These are phyloP conservation scores for Lamprologus tigripictilis DNA, from an alignment of 2,113 vertebrate species.

Conservation along the genomic window DNA sequence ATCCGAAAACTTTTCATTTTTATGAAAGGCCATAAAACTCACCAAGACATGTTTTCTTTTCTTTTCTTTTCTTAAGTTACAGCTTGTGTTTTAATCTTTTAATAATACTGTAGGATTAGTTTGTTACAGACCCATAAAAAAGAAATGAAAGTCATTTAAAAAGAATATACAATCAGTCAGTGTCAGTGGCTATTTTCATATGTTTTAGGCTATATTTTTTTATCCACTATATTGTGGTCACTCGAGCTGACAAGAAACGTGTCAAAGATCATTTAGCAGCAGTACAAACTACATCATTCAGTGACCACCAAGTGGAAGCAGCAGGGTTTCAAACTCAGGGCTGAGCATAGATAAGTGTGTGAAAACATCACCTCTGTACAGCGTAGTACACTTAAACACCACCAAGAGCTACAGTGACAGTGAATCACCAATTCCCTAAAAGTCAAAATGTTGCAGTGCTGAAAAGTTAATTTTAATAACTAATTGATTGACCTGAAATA, in stretches of 20 bases:
- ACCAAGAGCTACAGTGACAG: background rate
- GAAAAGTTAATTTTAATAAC: background rate
- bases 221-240: background rate
- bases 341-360: background rate
- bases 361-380: background rate
- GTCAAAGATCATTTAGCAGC: fast-evolving
- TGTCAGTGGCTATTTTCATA: fast-evolving
- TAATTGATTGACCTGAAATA: fast-evolving
- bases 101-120: fast-evolving
- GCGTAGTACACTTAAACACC: background rate
- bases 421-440: background rate
- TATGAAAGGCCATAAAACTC: background rate
- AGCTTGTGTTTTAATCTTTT: background rate
- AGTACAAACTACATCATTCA: background rate
- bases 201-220: background rate
- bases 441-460: background rate
- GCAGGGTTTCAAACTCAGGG: background rate
- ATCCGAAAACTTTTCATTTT: background rate
- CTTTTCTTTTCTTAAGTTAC: background rate
- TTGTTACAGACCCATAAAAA: background rate
- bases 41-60: fast-evolving
- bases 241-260: background rate
- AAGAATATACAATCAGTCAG: background rate
- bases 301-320: background rate
- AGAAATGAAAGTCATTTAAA: background rate